phyloP scores from a whole-genome alignment of 35 echinoderm and acorn worm species.

The Lytechinus variegatus region DNA sequence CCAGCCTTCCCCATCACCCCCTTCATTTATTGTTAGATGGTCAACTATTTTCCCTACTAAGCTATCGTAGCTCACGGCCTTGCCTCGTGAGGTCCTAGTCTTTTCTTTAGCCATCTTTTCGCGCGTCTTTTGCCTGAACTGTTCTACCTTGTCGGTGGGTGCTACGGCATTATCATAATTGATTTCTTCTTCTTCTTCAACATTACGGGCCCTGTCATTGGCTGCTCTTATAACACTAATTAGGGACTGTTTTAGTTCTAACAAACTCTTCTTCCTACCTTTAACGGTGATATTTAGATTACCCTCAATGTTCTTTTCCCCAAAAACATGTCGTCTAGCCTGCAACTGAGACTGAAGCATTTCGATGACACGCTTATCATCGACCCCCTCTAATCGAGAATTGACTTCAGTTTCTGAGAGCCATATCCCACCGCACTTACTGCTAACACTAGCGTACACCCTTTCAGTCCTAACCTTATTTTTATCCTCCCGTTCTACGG shows the following conservation, averaged over 20 bases:
- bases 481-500: neutral
- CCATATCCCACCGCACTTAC: neutral
- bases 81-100: neutral
- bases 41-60: constrained; percentile 15
- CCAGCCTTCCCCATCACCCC: neutral
- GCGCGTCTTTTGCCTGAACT: neutral
- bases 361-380: neutral
- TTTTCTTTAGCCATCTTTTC: neutral
- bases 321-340: too few relatives aligned
- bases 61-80: neutral
- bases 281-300: too few relatives aligned
- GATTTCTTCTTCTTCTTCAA: neutral
- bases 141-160: neutral
- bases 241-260: neutral
- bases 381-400: neutral
- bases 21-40: neutral
- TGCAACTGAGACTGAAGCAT: too few relatives aligned
- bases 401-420: constrained; percentile 28
- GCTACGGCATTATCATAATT: constrained; percentile 30
- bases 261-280: neutral
- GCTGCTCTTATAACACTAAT: neutral
- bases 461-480: neutral
- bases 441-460: neutral
- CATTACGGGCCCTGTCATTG: neutral
- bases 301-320: neutral